Evolutionary conservation across 1,140 invertebrate species (phyloP), one percentile per base, ranked within the genome.

Genomic region (Sycophaga agraensis): DNA sequence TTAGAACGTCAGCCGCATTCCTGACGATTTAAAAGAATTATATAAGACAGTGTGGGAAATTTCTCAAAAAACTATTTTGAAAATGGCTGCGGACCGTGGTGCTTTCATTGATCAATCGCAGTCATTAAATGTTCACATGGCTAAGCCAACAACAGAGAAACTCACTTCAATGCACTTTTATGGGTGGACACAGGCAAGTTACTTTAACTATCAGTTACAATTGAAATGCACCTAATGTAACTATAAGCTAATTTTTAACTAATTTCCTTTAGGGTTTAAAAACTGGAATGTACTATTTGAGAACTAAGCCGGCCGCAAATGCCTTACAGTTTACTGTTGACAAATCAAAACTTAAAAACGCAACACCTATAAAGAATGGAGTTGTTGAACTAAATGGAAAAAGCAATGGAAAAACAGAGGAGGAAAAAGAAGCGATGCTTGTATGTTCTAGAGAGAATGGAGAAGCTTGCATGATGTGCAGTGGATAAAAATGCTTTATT

Each of bases 21-120:
- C 97, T 0, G 84, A 91, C 63, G 86, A 98, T 59, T 82, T 99
- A 12, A 94, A 97, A 75, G 85, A 86, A 8, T 83, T 99, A 5
- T 99, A 99, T 76, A 97, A 97, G 82, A 99, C 97, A 3, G 96
- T 98, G 0, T 99, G 97, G 98, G 98, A 99, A 82, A 94, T 99
- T 53, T 89, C 93, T 0, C 96, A 99, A 60, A 97, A 96, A 75
- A 87, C 86, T 4, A 88, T 98, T 2, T 87, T 99, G 31, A 88
- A 98, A 77, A 99, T 99, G 97, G 95, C 97, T 22, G 96, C 95
- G 2, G 98, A 99, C 80, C 85, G 97, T 66, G 96, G 94, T 6
- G 94, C 97, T 6, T 99, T 94, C 73, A 99, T 99, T 74, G 97
- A 99, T 82, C 98, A 99, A 80, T 97, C 94, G 66, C 97, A 99